Evolutionary conservation across 2,113 vertebrate species (phyloP).

Genomic region (Zeus faber): DNA sequence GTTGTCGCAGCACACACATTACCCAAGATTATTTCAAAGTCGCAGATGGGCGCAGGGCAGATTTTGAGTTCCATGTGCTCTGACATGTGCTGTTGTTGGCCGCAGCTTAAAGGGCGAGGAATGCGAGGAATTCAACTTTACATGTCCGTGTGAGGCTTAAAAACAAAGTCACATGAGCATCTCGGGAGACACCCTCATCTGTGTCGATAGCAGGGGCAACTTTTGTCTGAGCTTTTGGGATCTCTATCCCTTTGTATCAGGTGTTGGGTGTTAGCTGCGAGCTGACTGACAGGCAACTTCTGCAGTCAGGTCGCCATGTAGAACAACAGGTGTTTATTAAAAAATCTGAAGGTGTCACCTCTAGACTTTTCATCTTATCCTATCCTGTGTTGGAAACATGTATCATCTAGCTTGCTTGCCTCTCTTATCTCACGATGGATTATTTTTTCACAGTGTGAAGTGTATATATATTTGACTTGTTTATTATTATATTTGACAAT

Average conservation of each 20-base stretch:
- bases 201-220: background rate
- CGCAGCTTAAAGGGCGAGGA: constrained; percentile 33
- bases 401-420: no score
- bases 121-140: constrained; percentile 59
- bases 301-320: constrained; percentile 8
- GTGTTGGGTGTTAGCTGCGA: background rate
- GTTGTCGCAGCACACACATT: constrained; percentile 5
- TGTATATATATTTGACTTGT: no score
- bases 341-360: background rate
- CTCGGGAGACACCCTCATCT: constrained; percentile 25
- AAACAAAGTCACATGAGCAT: constrained; percentile 45
- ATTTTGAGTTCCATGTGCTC: constrained; percentile 2
- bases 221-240: constrained; percentile 8
- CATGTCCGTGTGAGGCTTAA: constrained; percentile 39
- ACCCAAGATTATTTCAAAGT: constrained; percentile 8
- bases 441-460: no score
- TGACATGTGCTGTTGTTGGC: constrained; percentile 24
- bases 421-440: no score
- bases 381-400: no score
- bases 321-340: background rate
- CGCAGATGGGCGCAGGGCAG: background rate
- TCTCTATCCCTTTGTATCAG: constrained; percentile 11
- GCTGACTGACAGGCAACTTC: constrained; percentile 10
- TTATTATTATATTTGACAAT: no score
- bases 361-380: background rate